These are phyloP conservation scores for Chymomyza fuscimana DNA, from an alignment of 2,888 invertebrate genomes.

Conservation along the genomic window DNA sequence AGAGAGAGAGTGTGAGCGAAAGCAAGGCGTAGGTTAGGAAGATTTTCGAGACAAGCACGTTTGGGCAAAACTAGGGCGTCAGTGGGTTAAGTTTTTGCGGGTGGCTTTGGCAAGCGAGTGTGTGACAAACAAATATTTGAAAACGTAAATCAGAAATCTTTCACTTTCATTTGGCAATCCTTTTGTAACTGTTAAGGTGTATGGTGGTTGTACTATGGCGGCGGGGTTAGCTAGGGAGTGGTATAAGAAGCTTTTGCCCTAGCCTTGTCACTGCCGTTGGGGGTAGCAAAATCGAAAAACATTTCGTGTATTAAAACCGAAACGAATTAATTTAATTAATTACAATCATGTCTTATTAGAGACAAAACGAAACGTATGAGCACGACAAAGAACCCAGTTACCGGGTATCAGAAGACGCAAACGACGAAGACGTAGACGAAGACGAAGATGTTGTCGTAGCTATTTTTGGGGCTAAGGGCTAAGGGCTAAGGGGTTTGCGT, in stretches of 20 bases:
- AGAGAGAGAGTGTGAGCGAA: neutral
- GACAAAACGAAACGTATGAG: slow-evolving; percentile 57
- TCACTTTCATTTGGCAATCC: slow-evolving; percentile 72
- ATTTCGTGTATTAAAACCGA: slow-evolving; percentile 79
- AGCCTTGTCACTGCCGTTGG: slow-evolving; percentile 7
- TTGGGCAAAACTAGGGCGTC: neutral
- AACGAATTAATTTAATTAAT: slow-evolving; percentile 80
- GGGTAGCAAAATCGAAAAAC: slow-evolving; percentile 69
- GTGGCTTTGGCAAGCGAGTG: slow-evolving; percentile 31
- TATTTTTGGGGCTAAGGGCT: neutral
- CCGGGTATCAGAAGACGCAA: slow-evolving; percentile 52
- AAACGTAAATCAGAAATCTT: slow-evolving; percentile 72
- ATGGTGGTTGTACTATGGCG: neutral
- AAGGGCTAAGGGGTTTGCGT: neutral
- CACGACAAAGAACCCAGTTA: neutral
- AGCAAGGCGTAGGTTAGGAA: neutral
- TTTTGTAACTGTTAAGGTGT: slow-evolving; percentile 52
- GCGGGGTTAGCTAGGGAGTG: neutral
- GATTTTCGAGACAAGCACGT: neutral
- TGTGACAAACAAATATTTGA: slow-evolving; percentile 74
- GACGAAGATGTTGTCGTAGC: slow-evolving; percentile 19
- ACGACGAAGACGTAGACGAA: slow-evolving; percentile 14
- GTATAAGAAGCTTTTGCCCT: neutral
- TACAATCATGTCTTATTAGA: slow-evolving; percentile 80
- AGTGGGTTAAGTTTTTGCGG: neutral